Evolutionary conservation across 92 coral and sea anemone species (phyloP).

Genomic region (Pocillopora grandis): DNA sequence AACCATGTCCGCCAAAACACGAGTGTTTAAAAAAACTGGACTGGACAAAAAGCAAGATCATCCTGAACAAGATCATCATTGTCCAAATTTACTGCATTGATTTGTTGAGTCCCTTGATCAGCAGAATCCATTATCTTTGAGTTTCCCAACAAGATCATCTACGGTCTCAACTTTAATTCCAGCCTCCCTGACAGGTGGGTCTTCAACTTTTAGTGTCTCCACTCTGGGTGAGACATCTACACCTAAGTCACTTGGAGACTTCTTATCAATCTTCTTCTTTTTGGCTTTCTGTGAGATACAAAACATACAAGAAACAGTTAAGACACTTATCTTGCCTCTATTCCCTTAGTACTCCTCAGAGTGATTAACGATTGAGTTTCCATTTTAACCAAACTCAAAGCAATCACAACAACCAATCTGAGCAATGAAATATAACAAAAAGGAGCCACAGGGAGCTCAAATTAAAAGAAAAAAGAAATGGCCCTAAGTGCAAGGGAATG

Average conservation of each 20-base stretch:
- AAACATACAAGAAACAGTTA: neutral
- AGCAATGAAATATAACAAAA: no score
- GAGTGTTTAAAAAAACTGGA: neutral
- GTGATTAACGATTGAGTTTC: no score
- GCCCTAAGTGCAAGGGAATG: no score
- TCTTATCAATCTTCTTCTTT: slow-evolving; percentile 97
- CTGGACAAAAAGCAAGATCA: neutral
- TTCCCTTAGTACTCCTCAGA: neutral
- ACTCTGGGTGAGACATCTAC: slow-evolving; percentile 88
- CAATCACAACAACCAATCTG: no score
- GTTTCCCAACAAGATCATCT: slow-evolving; percentile 83
- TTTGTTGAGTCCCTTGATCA: neutral
- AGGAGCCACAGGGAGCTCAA: no score
- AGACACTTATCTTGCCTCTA: neutral
- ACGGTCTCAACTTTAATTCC: slow-evolving; percentile 96
- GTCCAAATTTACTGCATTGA: neutral
- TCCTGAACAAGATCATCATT: neutral
- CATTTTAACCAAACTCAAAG: no score
- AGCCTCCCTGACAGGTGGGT: slow-evolving; percentile 95
- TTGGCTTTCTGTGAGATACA: slow-evolving; percentile 87
- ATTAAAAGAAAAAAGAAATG: no score
- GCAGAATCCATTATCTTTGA: slow-evolving; percentile 89
- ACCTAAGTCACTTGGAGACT: slow-evolving; percentile 86
- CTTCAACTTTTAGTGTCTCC: slow-evolving; percentile 78
- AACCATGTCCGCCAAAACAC: neutral